Conservation (phyloP, 2,797 vertebrate species). For the Clarias laeviceps region DNA sequence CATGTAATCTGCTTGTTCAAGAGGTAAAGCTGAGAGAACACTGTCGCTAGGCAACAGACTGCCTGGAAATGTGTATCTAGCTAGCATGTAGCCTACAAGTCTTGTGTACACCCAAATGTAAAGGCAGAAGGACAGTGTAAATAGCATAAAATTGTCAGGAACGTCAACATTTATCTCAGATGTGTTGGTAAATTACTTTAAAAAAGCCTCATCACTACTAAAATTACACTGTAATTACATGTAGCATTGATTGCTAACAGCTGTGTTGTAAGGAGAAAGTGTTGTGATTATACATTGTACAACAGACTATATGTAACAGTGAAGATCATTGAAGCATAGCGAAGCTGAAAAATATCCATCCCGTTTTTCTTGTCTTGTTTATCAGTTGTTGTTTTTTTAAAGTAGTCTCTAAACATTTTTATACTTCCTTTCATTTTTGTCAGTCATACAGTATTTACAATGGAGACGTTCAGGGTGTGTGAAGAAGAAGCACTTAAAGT, state of each 20-base stretch:
- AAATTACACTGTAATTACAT: not conserved
- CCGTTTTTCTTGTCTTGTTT: not conserved
- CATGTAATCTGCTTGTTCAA: not conserved
- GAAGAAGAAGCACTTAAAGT: conserved; percentile 45
- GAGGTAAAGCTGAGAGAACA: not conserved
- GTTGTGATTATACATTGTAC: not conserved
- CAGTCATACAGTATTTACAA: conserved; percentile 56
- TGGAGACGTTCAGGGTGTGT: conserved; percentile 50
- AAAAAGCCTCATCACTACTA: not conserved
- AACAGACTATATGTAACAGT: not conserved
- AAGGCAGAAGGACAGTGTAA: not conserved
- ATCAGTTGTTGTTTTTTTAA: not conserved
- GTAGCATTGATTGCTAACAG: conserved; percentile 2
- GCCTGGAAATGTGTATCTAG: not conserved
- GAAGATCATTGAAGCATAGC: not conserved
- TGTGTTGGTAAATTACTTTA: not conserved
- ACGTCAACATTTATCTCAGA: not conserved
- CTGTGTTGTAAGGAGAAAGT: not conserved
- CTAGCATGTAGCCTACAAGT: not conserved
- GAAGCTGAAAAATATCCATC: not conserved
- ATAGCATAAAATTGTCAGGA: not conserved
- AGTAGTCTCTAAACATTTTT: conserved; percentile 19
- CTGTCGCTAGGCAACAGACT: not conserved
- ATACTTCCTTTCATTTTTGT: conserved; percentile 33
- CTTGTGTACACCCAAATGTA: not conserved